Conservation (phyloP, 2,888 invertebrate genomes). For the Ferrisia virgata region DNA sequence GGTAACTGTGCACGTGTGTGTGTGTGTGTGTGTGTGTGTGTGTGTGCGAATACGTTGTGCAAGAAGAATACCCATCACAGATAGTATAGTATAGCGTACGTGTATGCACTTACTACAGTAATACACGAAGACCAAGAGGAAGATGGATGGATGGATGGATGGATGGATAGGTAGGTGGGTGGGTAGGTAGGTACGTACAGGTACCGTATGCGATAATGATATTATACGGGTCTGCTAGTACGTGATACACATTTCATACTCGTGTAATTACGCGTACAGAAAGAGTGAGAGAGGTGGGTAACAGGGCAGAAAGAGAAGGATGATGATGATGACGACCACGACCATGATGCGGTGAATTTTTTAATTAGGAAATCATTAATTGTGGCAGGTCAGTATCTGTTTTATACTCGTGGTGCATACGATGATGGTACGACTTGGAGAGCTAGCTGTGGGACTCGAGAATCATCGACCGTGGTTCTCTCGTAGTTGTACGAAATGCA, state of each 20-base stretch:
- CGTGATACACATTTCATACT: background rate
- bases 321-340: too few species aligned
- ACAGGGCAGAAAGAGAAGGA: background rate
- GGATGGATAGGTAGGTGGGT: too few species aligned
- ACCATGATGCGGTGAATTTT: background rate
- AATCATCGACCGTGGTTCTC: too few species aligned
- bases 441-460: too few species aligned
- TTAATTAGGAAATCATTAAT: background rate
- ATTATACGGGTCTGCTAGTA: background rate
- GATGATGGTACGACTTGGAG: too few species aligned
- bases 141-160: too few species aligned
- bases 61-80: too few species aligned
- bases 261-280: too few species aligned
- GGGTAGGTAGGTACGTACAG: too few species aligned
- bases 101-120: background rate
- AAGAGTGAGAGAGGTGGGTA: background rate
- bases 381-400: background rate
- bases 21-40: background rate
- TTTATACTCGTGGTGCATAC: background rate
- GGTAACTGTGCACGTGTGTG: background rate
- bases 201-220: background rate
- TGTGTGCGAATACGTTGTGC: background rate
- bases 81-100: background rate
- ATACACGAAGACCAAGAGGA: too few species aligned
- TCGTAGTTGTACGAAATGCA: too few species aligned